Conservation (phyloP, 2,113 vertebrate genomes). For the Asarcornis scutulata region DNA sequence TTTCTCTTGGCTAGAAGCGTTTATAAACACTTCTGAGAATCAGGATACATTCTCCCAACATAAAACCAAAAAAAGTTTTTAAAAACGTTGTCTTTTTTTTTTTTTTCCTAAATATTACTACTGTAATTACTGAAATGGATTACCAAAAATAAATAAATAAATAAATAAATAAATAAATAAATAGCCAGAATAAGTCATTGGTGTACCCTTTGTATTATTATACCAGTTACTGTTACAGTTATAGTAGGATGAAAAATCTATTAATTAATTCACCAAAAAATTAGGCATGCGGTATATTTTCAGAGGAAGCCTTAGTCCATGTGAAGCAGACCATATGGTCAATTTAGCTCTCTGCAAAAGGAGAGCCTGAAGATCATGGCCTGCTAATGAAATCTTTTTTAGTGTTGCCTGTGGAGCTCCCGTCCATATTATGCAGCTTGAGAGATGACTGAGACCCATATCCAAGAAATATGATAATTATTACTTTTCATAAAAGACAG, state of each 20-base stretch:
- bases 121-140: background rate
- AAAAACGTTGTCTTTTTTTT: background rate
- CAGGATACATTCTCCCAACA: background rate
- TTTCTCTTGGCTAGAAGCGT: background rate
- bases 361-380: background rate
- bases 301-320: background rate
- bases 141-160: background rate
- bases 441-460: background rate
- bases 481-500: conserved; percentile 22
- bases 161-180: background rate
- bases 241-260: background rate
- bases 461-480: conserved; percentile 24
- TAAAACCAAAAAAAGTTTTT: background rate
- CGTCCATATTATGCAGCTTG: background rate
- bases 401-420: background rate
- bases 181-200: background rate
- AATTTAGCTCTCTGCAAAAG: conserved; percentile 11
- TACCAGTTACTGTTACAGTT: background rate
- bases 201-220: background rate
- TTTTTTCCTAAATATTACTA: background rate
- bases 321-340: background rate
- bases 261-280: background rate
- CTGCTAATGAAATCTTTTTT: background rate
- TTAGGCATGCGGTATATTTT: background rate
- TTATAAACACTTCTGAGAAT: background rate